Evolutionary conservation across 2,113 vertebrate genomes (phyloP).

Genomic region (Hymenochirus boettgeri): DNA sequence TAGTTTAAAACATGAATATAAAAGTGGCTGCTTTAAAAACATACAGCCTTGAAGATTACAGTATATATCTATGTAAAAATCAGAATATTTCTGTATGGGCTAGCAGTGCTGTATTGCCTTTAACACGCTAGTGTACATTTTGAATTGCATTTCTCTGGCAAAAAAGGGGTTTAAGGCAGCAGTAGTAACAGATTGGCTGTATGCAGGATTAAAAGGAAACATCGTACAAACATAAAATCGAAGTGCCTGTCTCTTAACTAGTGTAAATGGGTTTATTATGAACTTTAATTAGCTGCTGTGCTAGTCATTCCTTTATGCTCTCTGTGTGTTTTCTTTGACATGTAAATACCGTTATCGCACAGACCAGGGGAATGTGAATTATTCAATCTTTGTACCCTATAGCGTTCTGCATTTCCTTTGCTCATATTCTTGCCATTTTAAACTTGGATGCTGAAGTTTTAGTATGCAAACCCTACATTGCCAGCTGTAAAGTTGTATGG

Average conservation of each 20-base stretch:
- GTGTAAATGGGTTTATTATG: not conserved
- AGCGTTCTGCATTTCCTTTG: slow-evolving; percentile 24
- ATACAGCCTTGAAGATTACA: too few relatives aligned
- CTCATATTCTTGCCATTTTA: slow-evolving; percentile 27
- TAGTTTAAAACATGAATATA: too few relatives aligned
- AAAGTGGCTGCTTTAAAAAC: too few relatives aligned
- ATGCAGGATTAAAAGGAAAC: too few relatives aligned
- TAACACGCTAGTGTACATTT: too few relatives aligned
- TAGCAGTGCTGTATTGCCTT: too few relatives aligned
- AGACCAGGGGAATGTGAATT: slow-evolving; percentile 12
- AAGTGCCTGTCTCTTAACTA: not conserved
- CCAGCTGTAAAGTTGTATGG: not conserved
- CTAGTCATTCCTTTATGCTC: slow-evolving; percentile 9
- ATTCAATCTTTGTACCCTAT: slow-evolving; percentile 1
- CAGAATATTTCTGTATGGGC: too few relatives aligned
- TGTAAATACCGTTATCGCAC: not conserved
- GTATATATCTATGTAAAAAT: too few relatives aligned
- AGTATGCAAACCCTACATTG: not conserved
- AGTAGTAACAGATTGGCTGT: too few relatives aligned
- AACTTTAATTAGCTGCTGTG: slow-evolving; percentile 22
- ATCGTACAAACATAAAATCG: not conserved
- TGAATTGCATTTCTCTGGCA: too few relatives aligned
- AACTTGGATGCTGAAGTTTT: not conserved
- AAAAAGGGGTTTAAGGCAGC: too few relatives aligned
- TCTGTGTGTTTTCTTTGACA: slow-evolving; percentile 6